Percentiles rank a stretch among this genome's conserved stretches.
These are phyloP conservation scores for Arrhopalites spinosus DNA, from an alignment of 2,888 invertebrate species.

Conservation along the genomic window DNA sequence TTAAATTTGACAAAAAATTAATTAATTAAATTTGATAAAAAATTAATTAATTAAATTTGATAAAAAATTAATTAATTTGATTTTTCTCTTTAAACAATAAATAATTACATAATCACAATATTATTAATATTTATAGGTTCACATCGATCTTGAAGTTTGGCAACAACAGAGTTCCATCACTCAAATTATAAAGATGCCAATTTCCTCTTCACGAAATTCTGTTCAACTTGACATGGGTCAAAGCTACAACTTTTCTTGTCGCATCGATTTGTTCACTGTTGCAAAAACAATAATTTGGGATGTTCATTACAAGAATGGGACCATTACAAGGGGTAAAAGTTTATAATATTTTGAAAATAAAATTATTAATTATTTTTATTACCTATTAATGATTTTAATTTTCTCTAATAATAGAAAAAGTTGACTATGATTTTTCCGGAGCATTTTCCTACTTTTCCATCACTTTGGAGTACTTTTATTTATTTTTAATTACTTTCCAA, in stretches of 20 bases:
- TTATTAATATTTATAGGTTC: no score
- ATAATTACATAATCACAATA: no score
- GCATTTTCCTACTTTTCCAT: constrained; percentile 15
- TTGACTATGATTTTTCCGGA: constrained; percentile 14
- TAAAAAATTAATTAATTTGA: no score
- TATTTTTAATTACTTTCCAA: no score
- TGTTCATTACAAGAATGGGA: constrained; percentile 4
- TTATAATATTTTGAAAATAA: not conserved
- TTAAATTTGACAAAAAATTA: no score
- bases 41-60: no score
- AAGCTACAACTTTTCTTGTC: constrained; percentile 18
- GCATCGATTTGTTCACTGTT: constrained; percentile 24
- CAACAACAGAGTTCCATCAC: no score
- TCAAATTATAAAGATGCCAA: no score
- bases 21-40: no score
- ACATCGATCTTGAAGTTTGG: no score
- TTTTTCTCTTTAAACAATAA: no score
- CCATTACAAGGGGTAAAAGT: not conserved
- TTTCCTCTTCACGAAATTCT: not conserved
- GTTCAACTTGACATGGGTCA: constrained; percentile 1
- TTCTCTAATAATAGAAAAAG: not conserved
- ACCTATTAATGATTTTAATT: not conserved
- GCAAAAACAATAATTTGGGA: constrained; percentile 22
- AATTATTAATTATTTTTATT: not conserved
- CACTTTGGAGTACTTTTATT: no score